These are phyloP conservation scores for Caenorhabditis sinica DNA, from an alignment of 2,888 invertebrate species.

Conservation along the genomic window DNA sequence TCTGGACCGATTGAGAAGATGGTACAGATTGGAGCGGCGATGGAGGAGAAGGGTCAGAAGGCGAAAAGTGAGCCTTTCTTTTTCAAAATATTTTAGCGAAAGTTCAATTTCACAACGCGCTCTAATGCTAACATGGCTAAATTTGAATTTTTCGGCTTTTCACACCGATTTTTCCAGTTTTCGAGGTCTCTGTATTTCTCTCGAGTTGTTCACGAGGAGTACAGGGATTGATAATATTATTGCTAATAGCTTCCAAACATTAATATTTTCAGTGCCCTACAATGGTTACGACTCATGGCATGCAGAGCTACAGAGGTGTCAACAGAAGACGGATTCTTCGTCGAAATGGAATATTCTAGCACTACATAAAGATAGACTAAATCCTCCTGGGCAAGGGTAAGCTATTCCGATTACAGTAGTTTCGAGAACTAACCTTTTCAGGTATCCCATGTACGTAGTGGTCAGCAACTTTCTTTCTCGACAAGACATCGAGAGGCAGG, in stretches of 20 bases:
- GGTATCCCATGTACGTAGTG: slow-evolving; percentile 74
- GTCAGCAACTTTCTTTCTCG: slow-evolving; percentile 49
- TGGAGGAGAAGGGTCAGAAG: slow-evolving; percentile 50
- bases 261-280: slow-evolving; percentile 61
- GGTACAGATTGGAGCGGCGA: slow-evolving; percentile 63
- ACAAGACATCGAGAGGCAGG: slow-evolving; percentile 64
- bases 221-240: too few species aligned
- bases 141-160: too few species aligned
- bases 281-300: slow-evolving; percentile 69
- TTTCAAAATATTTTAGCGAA: too few species aligned
- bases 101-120: too few species aligned
- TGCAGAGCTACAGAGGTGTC: slow-evolving; percentile 64
- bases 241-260: too few species aligned
- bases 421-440: slow-evolving; percentile 2
- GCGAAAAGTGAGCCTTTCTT: slow-evolving; percentile 33
- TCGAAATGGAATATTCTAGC: slow-evolving; percentile 62
- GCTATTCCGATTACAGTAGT: not conserved
- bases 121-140: too few species aligned
- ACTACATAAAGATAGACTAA: slow-evolving; percentile 56
- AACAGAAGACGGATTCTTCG: slow-evolving; percentile 46
- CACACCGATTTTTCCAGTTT: too few species aligned
- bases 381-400: slow-evolving; percentile 41
- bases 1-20: slow-evolving; percentile 67
- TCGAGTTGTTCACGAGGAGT: too few species aligned
- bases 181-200: too few species aligned